A percentile compares a stretch with the other conserved stretches of the same genome.
Conservation (phyloP, 2,888 invertebrate species). For the Psylliodes chrysocephalus region DNA sequence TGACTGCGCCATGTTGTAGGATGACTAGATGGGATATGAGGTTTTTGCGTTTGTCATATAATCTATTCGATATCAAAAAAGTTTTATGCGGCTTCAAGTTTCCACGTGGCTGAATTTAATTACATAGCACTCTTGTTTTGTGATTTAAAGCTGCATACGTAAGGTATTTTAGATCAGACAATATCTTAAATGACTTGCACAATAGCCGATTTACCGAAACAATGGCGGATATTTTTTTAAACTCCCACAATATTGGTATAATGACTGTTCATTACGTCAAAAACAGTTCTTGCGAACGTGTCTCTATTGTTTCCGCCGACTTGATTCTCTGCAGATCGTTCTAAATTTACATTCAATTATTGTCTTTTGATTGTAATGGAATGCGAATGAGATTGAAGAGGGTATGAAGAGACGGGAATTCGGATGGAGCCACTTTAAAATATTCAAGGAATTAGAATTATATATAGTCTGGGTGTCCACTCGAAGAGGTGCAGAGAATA, state of each 20-base stretch:
- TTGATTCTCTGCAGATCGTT: slow-evolving; percentile 36
- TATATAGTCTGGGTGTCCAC: neutral
- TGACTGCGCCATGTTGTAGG: slow-evolving; percentile 20
- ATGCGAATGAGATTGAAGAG: slow-evolving; percentile 26
- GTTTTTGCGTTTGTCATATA: slow-evolving; percentile 33
- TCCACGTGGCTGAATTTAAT: neutral
- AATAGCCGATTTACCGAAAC: neutral
- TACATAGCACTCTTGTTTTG: too few species aligned
- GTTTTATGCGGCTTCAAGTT: slow-evolving; percentile 15
- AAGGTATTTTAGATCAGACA: too few species aligned
- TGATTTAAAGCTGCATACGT: too few species aligned
- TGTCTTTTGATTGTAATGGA: slow-evolving; percentile 20
- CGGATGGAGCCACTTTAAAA: slow-evolving; percentile 10
- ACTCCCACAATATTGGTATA: slow-evolving; percentile 21
- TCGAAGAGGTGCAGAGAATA: neutral
- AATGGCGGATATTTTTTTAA: slow-evolving; percentile 6
- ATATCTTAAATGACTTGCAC: too few species aligned
- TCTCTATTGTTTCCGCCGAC: slow-evolving; percentile 34
- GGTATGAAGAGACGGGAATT: neutral
- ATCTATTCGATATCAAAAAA: slow-evolving; percentile 25
- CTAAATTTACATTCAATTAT: slow-evolving; percentile 40
- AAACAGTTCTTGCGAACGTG: slow-evolving; percentile 33
- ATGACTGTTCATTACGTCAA: slow-evolving; percentile 37
- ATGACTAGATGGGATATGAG: slow-evolving; percentile 21
- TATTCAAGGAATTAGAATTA: slow-evolving; percentile 5